Evolutionary conservation across 2,113 vertebrate species (phyloP).

Genomic region (Pomatorhinus ruficollis): DNA sequence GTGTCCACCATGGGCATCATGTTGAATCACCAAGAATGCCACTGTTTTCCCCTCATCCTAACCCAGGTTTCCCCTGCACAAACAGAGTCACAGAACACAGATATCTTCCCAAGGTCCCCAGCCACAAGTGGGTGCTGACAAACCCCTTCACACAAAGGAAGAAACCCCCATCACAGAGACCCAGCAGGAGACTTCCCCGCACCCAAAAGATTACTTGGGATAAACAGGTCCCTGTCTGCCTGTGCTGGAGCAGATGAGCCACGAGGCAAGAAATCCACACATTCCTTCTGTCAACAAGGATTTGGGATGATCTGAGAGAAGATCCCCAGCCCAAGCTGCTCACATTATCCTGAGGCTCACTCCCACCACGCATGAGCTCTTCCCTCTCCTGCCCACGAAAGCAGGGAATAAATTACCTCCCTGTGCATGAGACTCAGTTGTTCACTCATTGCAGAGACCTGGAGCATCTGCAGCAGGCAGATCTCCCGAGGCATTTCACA

Average conservation of each 20-base stretch:
- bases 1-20: neutral
- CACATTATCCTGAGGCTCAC: neutral
- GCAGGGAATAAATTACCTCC: neutral
- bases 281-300: constrained; percentile 37
- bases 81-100: neutral
- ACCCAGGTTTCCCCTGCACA: neutral
- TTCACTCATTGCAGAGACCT: neutral
- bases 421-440: fast-evolving
- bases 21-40: fast-evolving
- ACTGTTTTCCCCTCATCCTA: fast-evolving
- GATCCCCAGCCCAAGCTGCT: neutral
- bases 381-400: neutral
- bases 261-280: neutral
- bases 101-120: neutral
- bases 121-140: neutral
- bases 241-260: neutral
- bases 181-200: neutral
- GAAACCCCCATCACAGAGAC: neutral
- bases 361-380: neutral
- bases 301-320: neutral
- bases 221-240: neutral
- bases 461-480: neutral
- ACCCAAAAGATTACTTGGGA: neutral
- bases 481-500: neutral
- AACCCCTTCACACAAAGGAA: neutral